Evolutionary conservation across 2,797 vertebrate species (phyloP).

Genomic region (Okamejei kenojei): DNA sequence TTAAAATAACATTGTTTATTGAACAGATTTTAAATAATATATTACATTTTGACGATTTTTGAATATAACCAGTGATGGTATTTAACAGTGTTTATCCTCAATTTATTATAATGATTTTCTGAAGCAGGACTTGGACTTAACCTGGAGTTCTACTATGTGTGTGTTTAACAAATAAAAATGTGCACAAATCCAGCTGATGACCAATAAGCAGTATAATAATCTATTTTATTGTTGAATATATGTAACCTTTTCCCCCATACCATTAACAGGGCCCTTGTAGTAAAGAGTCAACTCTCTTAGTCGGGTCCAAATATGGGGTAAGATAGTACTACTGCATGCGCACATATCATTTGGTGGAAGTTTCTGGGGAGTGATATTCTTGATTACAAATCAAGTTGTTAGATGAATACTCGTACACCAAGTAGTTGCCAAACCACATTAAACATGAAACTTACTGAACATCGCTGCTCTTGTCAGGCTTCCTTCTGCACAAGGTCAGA

Average conservation of each 20-base stretch:
- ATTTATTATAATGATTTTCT: background rate
- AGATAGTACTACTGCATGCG: background rate
- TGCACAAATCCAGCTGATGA: background rate
- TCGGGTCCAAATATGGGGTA: slow-evolving; percentile 15
- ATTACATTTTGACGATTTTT: background rate
- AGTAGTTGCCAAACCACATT: slow-evolving; percentile 19
- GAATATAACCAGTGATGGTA: background rate
- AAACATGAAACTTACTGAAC: background rate
- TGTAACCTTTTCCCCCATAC: slow-evolving; percentile 4
- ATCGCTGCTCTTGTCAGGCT: background rate
- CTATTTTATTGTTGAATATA: slow-evolving; percentile 1
- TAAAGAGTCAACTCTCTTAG: slow-evolving; percentile 18
- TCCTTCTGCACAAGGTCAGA: background rate
- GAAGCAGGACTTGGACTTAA: background rate
- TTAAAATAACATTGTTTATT: background rate
- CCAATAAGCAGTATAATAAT: background rate
- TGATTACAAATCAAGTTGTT: background rate
- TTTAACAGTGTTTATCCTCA: background rate
- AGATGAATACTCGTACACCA: background rate
- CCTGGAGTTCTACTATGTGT: background rate
- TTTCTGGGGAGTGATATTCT: background rate
- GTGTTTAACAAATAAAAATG: background rate
- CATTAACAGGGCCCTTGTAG: slow-evolving; percentile 24
- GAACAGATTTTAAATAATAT: background rate
- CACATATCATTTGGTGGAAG: background rate